A percentile compares a stretch with the other conserved stretches of the same genome.
These are phyloP conservation scores for Tolypeutes matacus DNA, from an alignment of 2,797 vertebrate genomes.

Conservation along the genomic window DNA sequence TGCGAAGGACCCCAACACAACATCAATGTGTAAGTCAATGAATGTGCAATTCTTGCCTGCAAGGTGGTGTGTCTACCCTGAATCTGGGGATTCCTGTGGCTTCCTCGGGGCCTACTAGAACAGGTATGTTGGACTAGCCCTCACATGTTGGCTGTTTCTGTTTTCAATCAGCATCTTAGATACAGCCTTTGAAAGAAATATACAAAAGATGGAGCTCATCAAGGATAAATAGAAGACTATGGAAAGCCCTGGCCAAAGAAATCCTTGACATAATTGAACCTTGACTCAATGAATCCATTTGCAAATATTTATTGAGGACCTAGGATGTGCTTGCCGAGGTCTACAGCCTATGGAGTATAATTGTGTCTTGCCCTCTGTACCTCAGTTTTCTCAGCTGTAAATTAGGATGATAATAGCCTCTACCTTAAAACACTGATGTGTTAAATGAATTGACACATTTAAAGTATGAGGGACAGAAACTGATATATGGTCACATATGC, in stretches of 20 bases:
- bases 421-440: background rate
- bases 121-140: background rate
- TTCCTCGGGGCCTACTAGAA: background rate
- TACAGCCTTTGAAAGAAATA: background rate
- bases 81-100: background rate
- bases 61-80: background rate
- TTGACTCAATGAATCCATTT: background rate
- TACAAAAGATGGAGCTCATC: background rate
- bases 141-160: background rate
- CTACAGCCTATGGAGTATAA: background rate
- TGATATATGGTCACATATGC: background rate
- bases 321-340: background rate
- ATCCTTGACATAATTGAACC: conserved; percentile 29
- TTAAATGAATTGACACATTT: background rate
- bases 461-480: background rate
- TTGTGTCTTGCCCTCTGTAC: background rate
- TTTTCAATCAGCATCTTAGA: background rate
- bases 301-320: background rate
- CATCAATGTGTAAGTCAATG: background rate
- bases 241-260: background rate
- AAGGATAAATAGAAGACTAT: background rate
- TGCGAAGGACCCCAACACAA: background rate
- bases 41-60: background rate
- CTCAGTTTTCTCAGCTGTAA: conserved; percentile 48
- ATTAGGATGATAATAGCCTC: background rate